Conservation (phyloP, 2,888 invertebrate species). For the Eupithecia pulchellata region DNA sequence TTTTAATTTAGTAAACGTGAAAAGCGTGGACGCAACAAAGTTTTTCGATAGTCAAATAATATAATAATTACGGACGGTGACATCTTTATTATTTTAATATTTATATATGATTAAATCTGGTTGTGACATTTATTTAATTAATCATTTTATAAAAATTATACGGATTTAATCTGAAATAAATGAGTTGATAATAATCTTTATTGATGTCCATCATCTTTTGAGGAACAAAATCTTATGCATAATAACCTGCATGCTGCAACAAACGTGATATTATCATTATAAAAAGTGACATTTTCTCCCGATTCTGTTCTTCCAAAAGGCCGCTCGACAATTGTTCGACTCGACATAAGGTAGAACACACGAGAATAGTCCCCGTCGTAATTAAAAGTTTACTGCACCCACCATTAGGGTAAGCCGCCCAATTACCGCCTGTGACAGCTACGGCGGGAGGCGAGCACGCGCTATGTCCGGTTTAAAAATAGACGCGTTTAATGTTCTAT, state of each 20-base stretch:
- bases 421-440: constrained; percentile 35
- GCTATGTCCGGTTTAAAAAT: constrained; percentile 28
- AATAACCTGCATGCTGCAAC: too few species aligned
- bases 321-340: not conserved
- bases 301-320: not conserved
- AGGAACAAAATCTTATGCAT: too few species aligned
- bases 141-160: too few species aligned
- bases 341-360: not conserved
- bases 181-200: too few species aligned
- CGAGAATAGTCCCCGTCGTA: constrained; percentile 6
- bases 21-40: too few species aligned
- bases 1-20: too few species aligned
- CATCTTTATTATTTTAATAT: too few species aligned
- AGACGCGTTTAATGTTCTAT: constrained; percentile 26
- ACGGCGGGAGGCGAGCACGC: constrained; percentile 15
- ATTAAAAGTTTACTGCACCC: constrained; percentile 33
- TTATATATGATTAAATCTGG: too few species aligned
- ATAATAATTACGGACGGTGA: too few species aligned
- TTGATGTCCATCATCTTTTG: not conserved
- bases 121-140: too few species aligned
- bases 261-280: not conserved
- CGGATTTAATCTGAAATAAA: too few species aligned
- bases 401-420: constrained; percentile 35
- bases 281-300: constrained; percentile 2
- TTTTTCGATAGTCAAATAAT: too few species aligned